Percentiles rank a stretch among this genome's conserved stretches.
These are phyloP conservation scores for Tetramorium bicarinatum DNA, from an alignment of 2,888 invertebrate species.

Conservation along the genomic window DNA sequence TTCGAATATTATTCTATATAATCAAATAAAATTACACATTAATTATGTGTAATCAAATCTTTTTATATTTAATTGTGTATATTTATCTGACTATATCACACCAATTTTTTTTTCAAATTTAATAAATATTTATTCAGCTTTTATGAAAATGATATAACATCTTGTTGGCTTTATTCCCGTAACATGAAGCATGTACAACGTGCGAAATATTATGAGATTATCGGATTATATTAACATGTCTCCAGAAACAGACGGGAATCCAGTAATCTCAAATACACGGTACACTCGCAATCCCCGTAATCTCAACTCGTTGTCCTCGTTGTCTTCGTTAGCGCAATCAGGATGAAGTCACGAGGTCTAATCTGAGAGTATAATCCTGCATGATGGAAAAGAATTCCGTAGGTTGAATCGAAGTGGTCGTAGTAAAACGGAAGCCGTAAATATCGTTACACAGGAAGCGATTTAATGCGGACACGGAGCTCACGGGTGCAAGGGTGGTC, in stretches of 20 bases:
- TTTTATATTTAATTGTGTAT: no score
- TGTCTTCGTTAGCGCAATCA: not conserved
- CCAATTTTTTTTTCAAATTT: no score
- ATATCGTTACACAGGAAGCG: conserved; percentile 42
- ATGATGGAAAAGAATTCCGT: not conserved
- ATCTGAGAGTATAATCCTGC: conserved; percentile 23
- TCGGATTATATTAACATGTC: conserved; percentile 11
- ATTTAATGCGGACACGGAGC: conserved; percentile 47
- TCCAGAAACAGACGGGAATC: not conserved
- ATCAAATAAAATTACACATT: no score
- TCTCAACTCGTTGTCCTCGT: conserved; percentile 1
- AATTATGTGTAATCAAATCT: no score
- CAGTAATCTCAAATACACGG: not conserved
- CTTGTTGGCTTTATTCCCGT: not conserved
- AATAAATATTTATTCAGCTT: conserved; percentile 13
- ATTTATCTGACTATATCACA: no score
- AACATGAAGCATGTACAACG: not conserved
- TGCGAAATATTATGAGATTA: conserved; percentile 10
- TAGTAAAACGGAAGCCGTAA: conserved; percentile 59
- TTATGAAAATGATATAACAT: not conserved
- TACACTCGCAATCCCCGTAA: conserved; percentile 1
- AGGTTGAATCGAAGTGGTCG: conserved; percentile 30
- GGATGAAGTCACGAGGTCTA: not conserved
- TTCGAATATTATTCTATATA: no score
- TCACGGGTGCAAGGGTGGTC: not conserved